Percentiles rank a stretch among this genome's conserved stretches.
Conservation (phyloP, 2,888 invertebrate species). For the Muscina levida region DNA sequence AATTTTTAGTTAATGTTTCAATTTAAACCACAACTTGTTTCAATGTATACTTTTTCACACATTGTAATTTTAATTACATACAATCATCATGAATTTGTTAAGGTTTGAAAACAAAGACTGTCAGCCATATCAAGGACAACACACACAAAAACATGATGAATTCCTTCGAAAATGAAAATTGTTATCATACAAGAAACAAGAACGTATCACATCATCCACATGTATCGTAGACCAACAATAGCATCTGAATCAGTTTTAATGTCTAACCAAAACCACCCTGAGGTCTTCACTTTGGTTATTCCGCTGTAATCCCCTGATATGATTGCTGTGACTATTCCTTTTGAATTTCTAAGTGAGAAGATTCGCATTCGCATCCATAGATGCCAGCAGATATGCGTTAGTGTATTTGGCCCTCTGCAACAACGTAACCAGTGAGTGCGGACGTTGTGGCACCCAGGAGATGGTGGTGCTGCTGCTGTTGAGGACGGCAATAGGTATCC, state of each 20-base stretch:
- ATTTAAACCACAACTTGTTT: constrained; percentile 44
- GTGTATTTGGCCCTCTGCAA: constrained; percentile 59
- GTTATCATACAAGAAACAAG: constrained; percentile 25
- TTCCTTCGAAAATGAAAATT: constrained; percentile 41
- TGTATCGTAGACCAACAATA: constrained; percentile 33
- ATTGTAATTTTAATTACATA: constrained; percentile 55
- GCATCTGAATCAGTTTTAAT: constrained; percentile 44
- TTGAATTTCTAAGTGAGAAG: constrained; percentile 48
- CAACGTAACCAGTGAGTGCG: constrained; percentile 65
- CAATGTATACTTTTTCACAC: constrained; percentile 40
- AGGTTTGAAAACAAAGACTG: background rate
- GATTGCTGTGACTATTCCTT: constrained; percentile 46
- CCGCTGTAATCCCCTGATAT: constrained; percentile 60
- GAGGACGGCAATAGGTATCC: constrained; percentile 32
- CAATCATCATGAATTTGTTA: constrained; percentile 53
- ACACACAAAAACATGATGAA: constrained; percentile 7
- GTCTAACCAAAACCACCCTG: constrained; percentile 55
- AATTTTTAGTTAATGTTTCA: constrained; percentile 25
- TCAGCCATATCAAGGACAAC: background rate
- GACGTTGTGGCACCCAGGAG: constrained; percentile 46
- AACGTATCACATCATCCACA: constrained; percentile 4
- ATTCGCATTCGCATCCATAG: constrained; percentile 24
- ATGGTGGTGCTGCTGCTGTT: constrained; percentile 61
- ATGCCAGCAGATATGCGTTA: background rate
- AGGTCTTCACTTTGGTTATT: constrained; percentile 48